Evolutionary conservation across 2,113 vertebrate genomes (phyloP), one percentile per base, ranked within the genome.

Genomic region (Sarotherodon lohbergeri): DNA sequence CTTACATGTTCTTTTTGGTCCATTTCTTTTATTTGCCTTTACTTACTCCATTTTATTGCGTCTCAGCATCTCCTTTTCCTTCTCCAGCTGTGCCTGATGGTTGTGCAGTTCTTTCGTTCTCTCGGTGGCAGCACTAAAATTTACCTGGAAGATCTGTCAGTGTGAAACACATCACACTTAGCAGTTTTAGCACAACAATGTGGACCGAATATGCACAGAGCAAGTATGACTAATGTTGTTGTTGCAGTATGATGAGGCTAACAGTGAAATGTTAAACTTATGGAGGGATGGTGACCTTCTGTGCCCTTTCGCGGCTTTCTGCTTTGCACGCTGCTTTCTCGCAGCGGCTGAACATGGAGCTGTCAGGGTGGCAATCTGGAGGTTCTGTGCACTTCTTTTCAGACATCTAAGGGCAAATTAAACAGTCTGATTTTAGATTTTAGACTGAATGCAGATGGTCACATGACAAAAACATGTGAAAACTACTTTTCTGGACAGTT

Each of bases 11-110:
- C 6, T n/a, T 12, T 68, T 6, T 13, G 13, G 17, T 41, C 4
- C 9, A 19, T 68, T 9, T 84, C 3, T 32, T 52, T 27, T 2
- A n/a, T 29, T 48, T 27, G 14, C 3, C 13, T 61, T 63, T 24
- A 90, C 97, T 95, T 91, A 98, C 97, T 96, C 94, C 54, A 76
- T 92, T 52, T 84, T 92, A 32, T 94, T 96, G 87, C 90, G 93
- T 82, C 94, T 88, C 27, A 98, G 84, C 93, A 96, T 96, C 9
- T 97, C 95, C 9, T 88, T 66, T 48, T 97, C 97, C 11, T 79
- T 92, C 83, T 94, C 94, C 87, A 97, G 95, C 32, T 97, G 94
- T 4, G 88, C 29, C 32, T 96, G 84, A 5, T 94, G 93, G 9
- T 91, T 93, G 32, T 96, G 87, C 41, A 96, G 90, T 29, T 83